These are phyloP conservation scores for Epistrophe eligans DNA, from an alignment of 2,888 invertebrate species.

Conservation along the genomic window DNA sequence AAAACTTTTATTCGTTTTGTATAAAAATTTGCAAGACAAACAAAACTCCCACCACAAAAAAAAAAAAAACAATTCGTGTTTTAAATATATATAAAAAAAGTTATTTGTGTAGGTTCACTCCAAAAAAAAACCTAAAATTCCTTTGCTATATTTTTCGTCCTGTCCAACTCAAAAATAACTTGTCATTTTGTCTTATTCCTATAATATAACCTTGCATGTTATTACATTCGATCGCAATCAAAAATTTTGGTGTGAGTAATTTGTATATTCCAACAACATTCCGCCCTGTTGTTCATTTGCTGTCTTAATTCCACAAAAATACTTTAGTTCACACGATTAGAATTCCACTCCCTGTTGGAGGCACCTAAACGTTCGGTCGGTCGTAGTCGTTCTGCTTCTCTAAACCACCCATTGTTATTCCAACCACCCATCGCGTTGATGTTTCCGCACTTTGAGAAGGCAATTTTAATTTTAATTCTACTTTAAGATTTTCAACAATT, in stretches of 20 bases:
- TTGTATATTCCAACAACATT: conserved; percentile 28
- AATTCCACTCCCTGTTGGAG: conserved; percentile 12
- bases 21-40: no score
- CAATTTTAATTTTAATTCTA: conserved; percentile 58
- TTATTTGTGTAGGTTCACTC: background rate
- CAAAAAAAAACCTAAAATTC: background rate
- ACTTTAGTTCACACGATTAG: conserved; percentile 57
- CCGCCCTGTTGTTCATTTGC: conserved; percentile 45
- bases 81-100: background rate
- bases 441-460: conserved; percentile 15
- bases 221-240: conserved; percentile 41
- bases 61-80: background rate
- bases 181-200: conserved; percentile 19
- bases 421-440: conserved; percentile 1
- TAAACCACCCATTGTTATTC: conserved; percentile 2
- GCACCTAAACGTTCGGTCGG: background rate
- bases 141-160: background rate
- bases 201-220: conserved; percentile 14
- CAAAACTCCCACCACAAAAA: background rate
- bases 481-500: conserved; percentile 41
- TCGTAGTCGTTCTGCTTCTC: background rate
- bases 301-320: conserved; percentile 44
- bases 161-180: background rate
- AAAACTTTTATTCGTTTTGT: no score
- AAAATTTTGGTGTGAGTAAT: conserved; percentile 26